Evolutionary conservation across 2,888 invertebrate genomes (phyloP).

Genomic region (Stenodera caucasica): DNA sequence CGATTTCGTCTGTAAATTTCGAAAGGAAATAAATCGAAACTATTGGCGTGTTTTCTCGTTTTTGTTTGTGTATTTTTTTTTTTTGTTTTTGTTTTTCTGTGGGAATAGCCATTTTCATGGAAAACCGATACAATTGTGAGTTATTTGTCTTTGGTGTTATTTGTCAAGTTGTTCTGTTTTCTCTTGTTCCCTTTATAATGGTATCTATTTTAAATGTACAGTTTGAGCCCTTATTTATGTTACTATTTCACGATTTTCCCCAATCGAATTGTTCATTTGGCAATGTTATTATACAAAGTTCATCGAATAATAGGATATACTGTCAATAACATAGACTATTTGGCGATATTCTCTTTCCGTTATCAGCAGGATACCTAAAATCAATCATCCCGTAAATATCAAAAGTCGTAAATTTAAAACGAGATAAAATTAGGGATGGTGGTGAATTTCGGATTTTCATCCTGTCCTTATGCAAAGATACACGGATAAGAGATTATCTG

Average conservation of each 20-base stretch:
- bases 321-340: slow-evolving; percentile 13
- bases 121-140: slow-evolving; percentile 53
- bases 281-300: no score
- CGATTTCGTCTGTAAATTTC: no score
- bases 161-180: slow-evolving; percentile 25
- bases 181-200: neutral
- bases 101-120: slow-evolving; percentile 52
- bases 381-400: neutral
- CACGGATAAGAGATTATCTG: no score
- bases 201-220: neutral
- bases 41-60: neutral
- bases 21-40: neutral
- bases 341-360: neutral
- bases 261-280: neutral
- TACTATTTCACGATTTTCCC: neutral
- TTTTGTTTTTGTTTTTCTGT: slow-evolving; percentile 38
- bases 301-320: neutral
- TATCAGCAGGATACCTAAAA: neutral
- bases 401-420: neutral
- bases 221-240: neutral
- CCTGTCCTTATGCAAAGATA: neutral
- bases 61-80: neutral
- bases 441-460: neutral
- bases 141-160: slow-evolving; percentile 52
- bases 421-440: neutral